Evolutionary conservation across 1,140 invertebrate genomes (phyloP).

Genomic region (Lysiphlebus fabarum): DNA sequence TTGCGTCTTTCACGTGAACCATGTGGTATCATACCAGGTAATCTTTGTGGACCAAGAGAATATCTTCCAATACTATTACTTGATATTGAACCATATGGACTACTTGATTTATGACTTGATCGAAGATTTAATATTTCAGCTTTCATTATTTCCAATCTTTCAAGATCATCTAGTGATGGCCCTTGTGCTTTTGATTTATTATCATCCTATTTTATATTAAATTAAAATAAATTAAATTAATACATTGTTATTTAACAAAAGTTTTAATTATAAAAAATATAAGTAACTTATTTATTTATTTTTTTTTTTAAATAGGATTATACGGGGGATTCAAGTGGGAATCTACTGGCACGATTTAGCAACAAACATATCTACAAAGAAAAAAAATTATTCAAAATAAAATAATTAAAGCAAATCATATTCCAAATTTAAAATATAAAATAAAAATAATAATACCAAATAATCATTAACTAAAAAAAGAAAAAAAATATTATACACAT

Average conservation of each 20-base stretch:
- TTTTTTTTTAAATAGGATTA: background rate
- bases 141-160: conserved; percentile 61
- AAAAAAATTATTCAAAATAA: background rate
- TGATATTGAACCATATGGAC: conserved; percentile 55
- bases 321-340: background rate
- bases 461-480: conserved; percentile 1
- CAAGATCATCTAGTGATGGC: conserved; percentile 59
- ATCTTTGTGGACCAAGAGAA: conserved; percentile 58
- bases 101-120: conserved; percentile 45
- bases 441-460: background rate
- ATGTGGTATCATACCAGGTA: conserved; percentile 42
- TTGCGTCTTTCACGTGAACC: conserved; percentile 65
- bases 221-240: conserved; percentile 8
- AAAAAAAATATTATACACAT: conserved; percentile 10
- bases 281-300: background rate
- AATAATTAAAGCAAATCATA: background rate
- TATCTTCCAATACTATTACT: conserved; percentile 61
- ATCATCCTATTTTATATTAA: conserved; percentile 57
- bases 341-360: conserved; percentile 1
- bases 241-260: background rate
- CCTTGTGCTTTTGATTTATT: conserved; percentile 66
- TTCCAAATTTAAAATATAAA: too few relatives aligned
- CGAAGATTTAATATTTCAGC: conserved; percentile 51
- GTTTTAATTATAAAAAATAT: background rate
- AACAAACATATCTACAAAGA: background rate